Conservation (phyloP, 1,140 invertebrate genomes). For the Paraescarpia echinospica region DNA sequence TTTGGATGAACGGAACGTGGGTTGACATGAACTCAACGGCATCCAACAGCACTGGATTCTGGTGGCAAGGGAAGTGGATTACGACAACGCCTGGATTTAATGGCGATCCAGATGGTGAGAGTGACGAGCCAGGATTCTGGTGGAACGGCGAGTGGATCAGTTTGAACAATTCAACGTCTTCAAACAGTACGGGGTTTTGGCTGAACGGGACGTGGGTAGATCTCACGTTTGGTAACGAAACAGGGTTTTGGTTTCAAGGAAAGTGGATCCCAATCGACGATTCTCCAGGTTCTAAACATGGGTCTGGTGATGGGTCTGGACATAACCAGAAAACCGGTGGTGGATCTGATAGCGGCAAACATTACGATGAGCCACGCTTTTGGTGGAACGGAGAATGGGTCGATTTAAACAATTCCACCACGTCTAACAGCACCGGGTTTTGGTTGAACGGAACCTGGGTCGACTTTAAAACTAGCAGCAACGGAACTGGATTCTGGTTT, state of each 20-base stretch:
- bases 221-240: not conserved
- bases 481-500: not conserved
- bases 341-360: not conserved
- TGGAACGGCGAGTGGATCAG: not conserved
- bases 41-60: not conserved
- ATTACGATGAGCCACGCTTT: not conserved
- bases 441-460: not conserved
- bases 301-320: not conserved
- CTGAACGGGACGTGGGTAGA: not conserved
- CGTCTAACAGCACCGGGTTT: not conserved
- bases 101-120: not conserved
- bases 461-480: not conserved
- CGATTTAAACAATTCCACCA: not conserved
- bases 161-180: not conserved
- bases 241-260: not conserved
- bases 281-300: not conserved
- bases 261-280: not conserved
- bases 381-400: not conserved
- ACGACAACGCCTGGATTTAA: not conserved
- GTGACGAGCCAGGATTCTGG: not conserved
- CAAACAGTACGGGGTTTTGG: not conserved
- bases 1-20: not conserved
- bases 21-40: not conserved
- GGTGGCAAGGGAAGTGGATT: not conserved
- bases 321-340: too few relatives aligned